Base-by-base conservation (phyloP, 2,888 invertebrate genomes). In the Penaeus monodon region DNA sequence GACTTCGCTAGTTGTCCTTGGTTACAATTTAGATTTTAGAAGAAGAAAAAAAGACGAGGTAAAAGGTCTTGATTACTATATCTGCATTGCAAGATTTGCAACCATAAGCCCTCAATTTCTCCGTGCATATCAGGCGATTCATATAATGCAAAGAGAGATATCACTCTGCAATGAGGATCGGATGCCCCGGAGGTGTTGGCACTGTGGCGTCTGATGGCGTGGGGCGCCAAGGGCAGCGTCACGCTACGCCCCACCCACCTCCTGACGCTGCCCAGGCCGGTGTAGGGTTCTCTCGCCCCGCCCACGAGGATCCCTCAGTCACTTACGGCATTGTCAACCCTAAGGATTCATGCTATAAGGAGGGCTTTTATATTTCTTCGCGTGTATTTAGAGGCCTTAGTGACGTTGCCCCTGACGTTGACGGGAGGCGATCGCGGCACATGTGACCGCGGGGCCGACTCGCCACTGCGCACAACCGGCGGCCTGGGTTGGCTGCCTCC, bases 251-350 rank as follows among this genome's bases (percentile, higher is more conserved):
- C 82, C 84, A 78, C 38, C 84, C 70, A 70, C 84, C 79, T 68
- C 78, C 84, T 84, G 76, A 84, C 70, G 79, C 29, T 68, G 65
- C 49, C 84, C 84, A 84, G 84, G 79, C 84, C 70, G 84, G 84
- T 84, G 79, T 84, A 78, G 70, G 68, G 84, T 84, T 78, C n/a
- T 57, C 84, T 38, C 77, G 77, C 65, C 77, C 44, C 77, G 66
- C 68, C 57, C 57, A 57, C 57, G 57, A 57, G 57, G 57, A 57
- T 57, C 57, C 57, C 57, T 10, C 68, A 38, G 66, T 49, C 66
- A 33, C 33, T 24, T 27, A 14, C 65, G 73, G 64, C 73, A 38
- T 38, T 64, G 29, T 44, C 82, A 44, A 57, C 82, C 65, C 74
- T 83, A 73, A 24, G 82, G 64, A 73, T 74, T 74, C 14, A 57